Base-by-base conservation (phyloP, 2,797 vertebrate species). In the Toxotes lorentzi region DNA sequence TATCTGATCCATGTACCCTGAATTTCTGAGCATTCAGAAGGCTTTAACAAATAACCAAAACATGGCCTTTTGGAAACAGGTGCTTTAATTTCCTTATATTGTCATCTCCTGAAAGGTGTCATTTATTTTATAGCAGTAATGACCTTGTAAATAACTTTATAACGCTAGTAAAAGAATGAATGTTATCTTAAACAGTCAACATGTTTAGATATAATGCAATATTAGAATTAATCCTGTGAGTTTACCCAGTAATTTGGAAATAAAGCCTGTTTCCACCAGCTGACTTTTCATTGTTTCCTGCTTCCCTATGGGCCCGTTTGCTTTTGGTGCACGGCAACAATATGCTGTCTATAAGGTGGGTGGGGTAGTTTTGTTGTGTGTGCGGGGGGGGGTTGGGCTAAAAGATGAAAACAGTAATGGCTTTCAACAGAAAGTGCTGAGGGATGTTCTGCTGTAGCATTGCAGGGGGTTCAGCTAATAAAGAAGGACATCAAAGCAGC, bases 371-470 rank as follows among this genome's bases (percentile, higher is more conserved):
- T 30, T 48, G 66, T 50, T 60, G 70, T 63, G 30, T 54, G 10
- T 67, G 24, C 32, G 35, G 9, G 65, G 5, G 47, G 38, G 62
- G 65, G 34, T 73, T 65, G 13, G 65, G 70, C 48, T 70, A 48
- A 69, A 81, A 67, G 66, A 84, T 71, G 79, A 80, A 84, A 83
- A 81, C 51, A 73, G 69, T 74, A 81, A 83, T 82, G 66, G 74
- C 56, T 85, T 80, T 77, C 58, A 70, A 68, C 56, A 74, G 58
- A 70, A 76, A 76, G 47, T 68, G 72, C 70, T 74, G 65, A 74
- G 63, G 74, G 70, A 60, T 82, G 67, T 78, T 89, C 43, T 78
- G 57, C 63, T 65, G 67, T 58, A 24, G 48, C 50, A 45, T 62
- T 67, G 64, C 73, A 74, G 70, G n/a, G 53, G 66, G n/a, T 68